Evolutionary conservation across 2,888 invertebrate species (phyloP).

Genomic region (Ashinkailepas kermadecensis): DNA sequence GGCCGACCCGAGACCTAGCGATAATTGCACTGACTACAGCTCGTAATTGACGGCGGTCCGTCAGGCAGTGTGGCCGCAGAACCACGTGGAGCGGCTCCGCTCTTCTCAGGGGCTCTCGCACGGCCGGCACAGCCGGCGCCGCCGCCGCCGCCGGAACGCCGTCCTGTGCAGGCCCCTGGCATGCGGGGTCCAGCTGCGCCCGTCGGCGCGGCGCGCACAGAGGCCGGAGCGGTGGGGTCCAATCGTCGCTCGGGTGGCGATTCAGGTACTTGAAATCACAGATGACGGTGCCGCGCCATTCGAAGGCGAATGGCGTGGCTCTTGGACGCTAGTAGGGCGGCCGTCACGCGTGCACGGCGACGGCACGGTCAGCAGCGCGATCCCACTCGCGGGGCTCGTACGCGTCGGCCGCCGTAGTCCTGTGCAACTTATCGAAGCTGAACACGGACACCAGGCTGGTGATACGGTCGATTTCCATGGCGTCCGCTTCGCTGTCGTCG

Average conservation of each 20-base stretch:
- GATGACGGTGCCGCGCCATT: background rate
- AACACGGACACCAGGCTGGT: conserved; percentile 53
- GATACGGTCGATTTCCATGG: conserved; percentile 53
- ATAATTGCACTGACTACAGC: background rate
- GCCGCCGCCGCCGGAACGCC: background rate
- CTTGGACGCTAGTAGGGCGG: background rate
- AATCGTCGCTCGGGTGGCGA: background rate
- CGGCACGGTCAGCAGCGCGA: background rate
- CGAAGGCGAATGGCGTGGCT: background rate
- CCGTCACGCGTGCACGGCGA: background rate
- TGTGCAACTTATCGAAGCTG: conserved; percentile 44
- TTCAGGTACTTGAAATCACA: conserved; percentile 5
- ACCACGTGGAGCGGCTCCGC: no score
- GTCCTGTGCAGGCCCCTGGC: conserved; percentile 1
- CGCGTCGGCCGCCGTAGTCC: background rate
- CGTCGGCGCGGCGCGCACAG: background rate
- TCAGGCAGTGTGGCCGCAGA: background rate
- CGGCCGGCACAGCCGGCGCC: background rate
- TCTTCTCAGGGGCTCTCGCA: no score
- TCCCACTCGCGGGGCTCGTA: background rate
- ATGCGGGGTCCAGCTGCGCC: background rate
- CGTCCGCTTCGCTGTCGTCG: conserved; percentile 36
- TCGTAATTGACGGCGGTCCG: background rate
- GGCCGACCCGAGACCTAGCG: background rate
- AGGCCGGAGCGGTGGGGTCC: no score